These are phyloP conservation scores for Albula goreensis DNA, from an alignment of 2,113 vertebrate species.

Conservation along the genomic window DNA sequence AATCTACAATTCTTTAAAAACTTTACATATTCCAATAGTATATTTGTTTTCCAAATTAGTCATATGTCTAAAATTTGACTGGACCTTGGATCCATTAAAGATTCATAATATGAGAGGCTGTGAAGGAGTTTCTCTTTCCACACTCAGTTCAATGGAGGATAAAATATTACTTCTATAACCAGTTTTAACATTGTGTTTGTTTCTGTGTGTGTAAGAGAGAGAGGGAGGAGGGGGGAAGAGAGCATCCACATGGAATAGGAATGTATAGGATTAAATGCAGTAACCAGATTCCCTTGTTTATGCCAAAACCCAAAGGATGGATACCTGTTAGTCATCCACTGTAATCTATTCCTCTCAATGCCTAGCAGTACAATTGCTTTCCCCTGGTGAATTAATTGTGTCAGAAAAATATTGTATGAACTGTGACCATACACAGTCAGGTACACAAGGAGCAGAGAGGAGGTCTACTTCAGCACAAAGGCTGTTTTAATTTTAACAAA, in stretches of 20 bases:
- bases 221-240: background rate
- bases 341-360: background rate
- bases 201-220: background rate
- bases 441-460: conserved; percentile 23
- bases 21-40: background rate
- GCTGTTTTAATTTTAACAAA: conserved; percentile 45
- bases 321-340: background rate
- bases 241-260: background rate
- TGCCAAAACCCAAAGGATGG: background rate
- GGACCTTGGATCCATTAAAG: background rate
- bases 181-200: too few relatives aligned
- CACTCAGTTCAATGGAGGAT: background rate
- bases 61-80: background rate
- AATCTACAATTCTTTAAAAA: background rate
- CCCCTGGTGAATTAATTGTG: background rate
- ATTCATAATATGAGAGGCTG: background rate
- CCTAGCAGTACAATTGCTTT: background rate
- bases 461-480: background rate
- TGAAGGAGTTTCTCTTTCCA: background rate
- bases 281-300: background rate
- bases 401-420: background rate
- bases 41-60: background rate
- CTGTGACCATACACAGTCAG: conserved; percentile 26
- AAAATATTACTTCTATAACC: background rate
- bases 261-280: background rate